Conservation (phyloP, 2,113 vertebrate genomes). For the Psettodes erumei region DNA sequence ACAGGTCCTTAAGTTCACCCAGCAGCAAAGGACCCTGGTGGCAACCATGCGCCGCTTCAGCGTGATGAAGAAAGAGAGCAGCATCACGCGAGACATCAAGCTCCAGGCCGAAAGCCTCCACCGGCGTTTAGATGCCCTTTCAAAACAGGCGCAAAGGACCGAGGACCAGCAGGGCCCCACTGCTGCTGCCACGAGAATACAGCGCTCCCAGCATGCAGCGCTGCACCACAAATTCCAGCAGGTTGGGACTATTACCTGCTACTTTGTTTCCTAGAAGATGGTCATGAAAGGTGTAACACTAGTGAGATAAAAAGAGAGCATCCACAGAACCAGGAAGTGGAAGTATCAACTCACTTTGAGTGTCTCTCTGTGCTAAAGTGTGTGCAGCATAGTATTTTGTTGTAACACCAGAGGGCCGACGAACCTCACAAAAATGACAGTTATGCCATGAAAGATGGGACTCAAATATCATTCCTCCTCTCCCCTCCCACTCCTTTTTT, state of each 20-base stretch:
- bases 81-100: constrained; percentile 89
- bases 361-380: background rate
- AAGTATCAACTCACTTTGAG: background rate
- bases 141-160: constrained; percentile 82
- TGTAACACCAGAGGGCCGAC: background rate
- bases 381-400: background rate
- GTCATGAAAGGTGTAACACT: background rate
- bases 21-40: constrained; percentile 89
- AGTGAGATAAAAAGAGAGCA: background rate
- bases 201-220: constrained; percentile 85
- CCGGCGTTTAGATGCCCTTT: constrained; percentile 85
- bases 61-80: constrained; percentile 93
- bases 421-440: constrained; percentile 1
- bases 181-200: constrained; percentile 86
- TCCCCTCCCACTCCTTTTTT: background rate
- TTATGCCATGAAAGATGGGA: constrained; percentile 16
- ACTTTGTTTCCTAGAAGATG: background rate
- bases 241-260: constrained; percentile 28
- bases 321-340: no score
- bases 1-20: constrained; percentile 84
- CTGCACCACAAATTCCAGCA: constrained; percentile 86
- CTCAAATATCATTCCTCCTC: constrained; percentile 32
- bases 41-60: constrained; percentile 95
- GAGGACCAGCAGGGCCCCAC: constrained; percentile 82
- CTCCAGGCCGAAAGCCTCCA: constrained; percentile 87